Evolutionary conservation across 2,113 vertebrate genomes (phyloP), one percentile per base, ranked within the genome.

Genomic region (Petrocephalus zakoni): DNA sequence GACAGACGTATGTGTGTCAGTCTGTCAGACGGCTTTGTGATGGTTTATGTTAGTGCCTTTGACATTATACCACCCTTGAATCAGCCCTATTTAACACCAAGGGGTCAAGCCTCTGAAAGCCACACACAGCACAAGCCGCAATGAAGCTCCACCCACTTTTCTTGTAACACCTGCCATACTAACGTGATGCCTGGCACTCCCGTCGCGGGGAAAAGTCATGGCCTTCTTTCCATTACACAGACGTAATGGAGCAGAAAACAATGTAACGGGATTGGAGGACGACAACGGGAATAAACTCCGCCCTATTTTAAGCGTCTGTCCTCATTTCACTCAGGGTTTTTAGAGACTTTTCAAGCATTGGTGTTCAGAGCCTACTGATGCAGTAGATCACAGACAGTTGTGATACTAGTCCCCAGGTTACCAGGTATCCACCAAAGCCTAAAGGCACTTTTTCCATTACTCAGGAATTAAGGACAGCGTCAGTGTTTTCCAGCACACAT

Each of bases 121-220:
- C 78, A 37, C 37, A 22, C 22, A 22, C 22, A 83, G 81, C 37
- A 46, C 19, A 46, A 83, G 47, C 81, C 3, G 21, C 2, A 1
- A 49, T 83, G 37, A 83, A 49, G 46, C 37, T 21, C 81, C 10
- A 42, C 34, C 68, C 47, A 75, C 78, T 25, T 34, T 10, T 29
- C 9, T 19, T 51, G 11, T 7, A 52, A 61, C 29, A 51, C 55
- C 55, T 49, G 56, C 34, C 37, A 22, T 75, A 13, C 2, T 53
- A 89, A 89, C 84, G 88, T 68, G 72, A 85, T 52, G 88, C 29
- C n/a, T 72, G 10, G 3, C 21, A 49, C 56, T 61, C 22, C 58
- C 37, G 19, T 56, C 25, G n/a, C n/a, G n/a, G 15, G 46, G 34
- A 75, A 75, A 86, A 25, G 58, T 37, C 29, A 55, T 46, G 34